A percentile compares a stretch with the other conserved stretches of the same genome.
Evolutionary conservation across 2,113 vertebrate genomes (phyloP).

Genomic region (Podiceps cristatus): DNA sequence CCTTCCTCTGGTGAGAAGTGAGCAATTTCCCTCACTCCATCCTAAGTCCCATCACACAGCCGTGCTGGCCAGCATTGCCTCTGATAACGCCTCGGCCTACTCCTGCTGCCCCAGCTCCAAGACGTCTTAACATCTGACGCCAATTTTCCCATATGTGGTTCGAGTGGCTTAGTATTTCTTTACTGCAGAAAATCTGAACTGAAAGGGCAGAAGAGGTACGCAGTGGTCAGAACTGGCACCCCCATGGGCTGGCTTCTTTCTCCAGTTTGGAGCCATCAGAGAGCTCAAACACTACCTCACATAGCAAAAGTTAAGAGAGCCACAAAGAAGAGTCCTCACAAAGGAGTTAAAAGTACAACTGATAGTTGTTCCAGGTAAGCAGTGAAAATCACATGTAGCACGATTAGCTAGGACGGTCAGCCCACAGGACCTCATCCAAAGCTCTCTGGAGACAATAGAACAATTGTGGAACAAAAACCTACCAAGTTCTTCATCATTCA

Average conservation of each 20-base stretch:
- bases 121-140: not conserved
- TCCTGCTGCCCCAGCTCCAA: not conserved
- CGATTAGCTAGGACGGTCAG: not conserved
- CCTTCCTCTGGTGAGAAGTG: not conserved
- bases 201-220: not conserved
- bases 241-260: not conserved
- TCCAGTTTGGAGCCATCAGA: not conserved
- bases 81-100: not conserved
- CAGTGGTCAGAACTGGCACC: not conserved
- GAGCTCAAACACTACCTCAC: not conserved
- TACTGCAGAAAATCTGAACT: not conserved
- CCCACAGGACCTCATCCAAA: not conserved
- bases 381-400: not conserved
- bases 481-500: not conserved
- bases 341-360: not conserved
- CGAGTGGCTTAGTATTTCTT: not conserved
- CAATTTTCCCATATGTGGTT: accelerated
- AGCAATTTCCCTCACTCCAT: not conserved
- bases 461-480: not conserved
- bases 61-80: not conserved
- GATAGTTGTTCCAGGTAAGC: not conserved
- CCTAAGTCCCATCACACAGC: not conserved
- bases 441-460: not conserved
- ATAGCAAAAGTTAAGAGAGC: not conserved
- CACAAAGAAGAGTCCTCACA: not conserved